A percentile compares a stretch with the other conserved stretches of the same genome.
Conservation (phyloP, 2,888 invertebrate genomes). For the Antitype chi region DNA sequence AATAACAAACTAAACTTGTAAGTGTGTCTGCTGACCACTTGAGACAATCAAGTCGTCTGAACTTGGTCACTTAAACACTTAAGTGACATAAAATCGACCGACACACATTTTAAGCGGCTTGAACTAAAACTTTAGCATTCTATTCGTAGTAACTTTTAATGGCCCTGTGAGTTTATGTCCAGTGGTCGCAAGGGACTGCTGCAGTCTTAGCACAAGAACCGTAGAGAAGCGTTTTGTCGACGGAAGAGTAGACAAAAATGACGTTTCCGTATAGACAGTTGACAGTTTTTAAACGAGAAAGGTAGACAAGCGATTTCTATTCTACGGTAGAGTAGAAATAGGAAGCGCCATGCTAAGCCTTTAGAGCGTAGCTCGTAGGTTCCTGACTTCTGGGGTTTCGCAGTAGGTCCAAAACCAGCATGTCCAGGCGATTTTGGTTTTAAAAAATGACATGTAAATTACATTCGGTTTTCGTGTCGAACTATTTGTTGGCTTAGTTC, state of each 20-base stretch:
- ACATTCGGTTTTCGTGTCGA: too few species aligned
- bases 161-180: not conserved
- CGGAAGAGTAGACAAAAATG: too few species aligned
- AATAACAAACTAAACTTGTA: not conserved
- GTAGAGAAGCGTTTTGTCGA: too few species aligned
- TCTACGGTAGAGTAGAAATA: too few species aligned
- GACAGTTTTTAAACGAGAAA: too few species aligned
- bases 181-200: not conserved
- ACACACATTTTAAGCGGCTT: not conserved
- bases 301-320: too few species aligned
- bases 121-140: not conserved
- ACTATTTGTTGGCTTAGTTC: too few species aligned
- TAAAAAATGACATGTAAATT: not conserved
- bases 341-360: too few species aligned
- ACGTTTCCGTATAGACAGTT: too few species aligned
- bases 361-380: too few species aligned
- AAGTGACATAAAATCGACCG: conserved; percentile 1
- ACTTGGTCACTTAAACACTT: conserved; percentile 2
- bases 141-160: not conserved
- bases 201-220: too few species aligned
- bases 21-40: conserved; percentile 21
- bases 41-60: conserved; percentile 38
- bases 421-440: not conserved
- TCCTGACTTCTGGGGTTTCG: not conserved
- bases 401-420: not conserved